A percentile compares a stretch with the other conserved stretches of the same genome.
phyloP scores from a whole-genome alignment of 2,888 invertebrate species.

The Strigamia maritima region DNA sequence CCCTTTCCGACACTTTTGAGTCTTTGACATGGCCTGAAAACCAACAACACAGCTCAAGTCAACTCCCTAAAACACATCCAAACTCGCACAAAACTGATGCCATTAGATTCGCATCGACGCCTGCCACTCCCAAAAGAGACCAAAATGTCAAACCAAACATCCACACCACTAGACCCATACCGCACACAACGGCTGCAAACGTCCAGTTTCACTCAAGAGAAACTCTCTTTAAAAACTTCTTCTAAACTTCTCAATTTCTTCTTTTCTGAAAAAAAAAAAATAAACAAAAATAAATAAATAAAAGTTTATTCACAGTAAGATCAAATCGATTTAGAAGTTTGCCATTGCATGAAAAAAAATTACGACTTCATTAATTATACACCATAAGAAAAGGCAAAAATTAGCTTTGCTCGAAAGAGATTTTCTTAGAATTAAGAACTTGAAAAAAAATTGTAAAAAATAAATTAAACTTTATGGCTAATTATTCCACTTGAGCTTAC shows the following conservation, averaged over 20 bases:
- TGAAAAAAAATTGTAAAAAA: background rate
- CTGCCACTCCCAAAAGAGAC: constrained; percentile 30
- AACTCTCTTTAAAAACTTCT: background rate
- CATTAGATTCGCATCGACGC: constrained; percentile 32
- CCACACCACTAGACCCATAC: background rate
- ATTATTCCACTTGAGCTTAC: constrained; percentile 18
- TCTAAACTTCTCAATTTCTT: background rate
- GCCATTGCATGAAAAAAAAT: background rate
- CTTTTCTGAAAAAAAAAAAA: background rate
- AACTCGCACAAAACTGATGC: constrained; percentile 25
- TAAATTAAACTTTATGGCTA: constrained; percentile 29
- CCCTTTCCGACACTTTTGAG: constrained; percentile 26
- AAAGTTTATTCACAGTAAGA: background rate
- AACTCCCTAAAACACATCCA: constrained; percentile 25
- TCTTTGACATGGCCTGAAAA: constrained; percentile 13
- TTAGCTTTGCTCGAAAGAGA: background rate
- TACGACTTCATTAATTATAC: background rate
- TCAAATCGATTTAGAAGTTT: constrained; percentile 3
- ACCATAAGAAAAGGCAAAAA: background rate
- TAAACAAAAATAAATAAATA: too few species aligned
- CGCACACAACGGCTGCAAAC: background rate
- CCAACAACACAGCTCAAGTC: constrained; percentile 15
- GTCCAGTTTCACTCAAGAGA: constrained; percentile 25
- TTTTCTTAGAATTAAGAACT: background rate
- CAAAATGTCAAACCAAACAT: constrained; percentile 20